A percentile compares a stretch with the other conserved stretches of the same genome.
phyloP scores from a whole-genome alignment of 2,113 vertebrate species.

The Xiphophorus maculatus region DNA sequence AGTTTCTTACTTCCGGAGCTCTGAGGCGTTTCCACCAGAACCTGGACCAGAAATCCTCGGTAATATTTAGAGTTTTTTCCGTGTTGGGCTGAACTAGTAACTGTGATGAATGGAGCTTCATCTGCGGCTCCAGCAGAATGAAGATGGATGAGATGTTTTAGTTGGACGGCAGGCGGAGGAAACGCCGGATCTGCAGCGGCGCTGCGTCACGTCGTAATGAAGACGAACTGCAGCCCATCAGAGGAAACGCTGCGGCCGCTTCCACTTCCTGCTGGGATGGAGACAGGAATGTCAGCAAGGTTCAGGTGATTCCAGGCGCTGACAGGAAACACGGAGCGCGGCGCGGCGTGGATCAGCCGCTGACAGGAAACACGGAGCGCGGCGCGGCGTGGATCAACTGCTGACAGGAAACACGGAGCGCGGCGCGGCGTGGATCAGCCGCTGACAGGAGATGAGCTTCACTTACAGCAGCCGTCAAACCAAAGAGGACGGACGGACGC shows the following conservation, averaged over 20 bases:
- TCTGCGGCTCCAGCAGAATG: not conserved
- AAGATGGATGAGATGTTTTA: not conserved
- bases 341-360: not conserved
- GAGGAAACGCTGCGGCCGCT: not conserved
- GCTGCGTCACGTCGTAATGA: not conserved
- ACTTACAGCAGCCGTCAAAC: not conserved
- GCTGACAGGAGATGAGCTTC: not conserved
- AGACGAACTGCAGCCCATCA: not conserved
- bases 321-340: not conserved
- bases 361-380: not conserved
- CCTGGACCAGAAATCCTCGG: no score
- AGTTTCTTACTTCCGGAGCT: no score
- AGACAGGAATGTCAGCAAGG: not conserved
- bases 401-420: no score
- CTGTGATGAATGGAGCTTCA: not conserved
- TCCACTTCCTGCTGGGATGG: not conserved
- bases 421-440: not conserved
- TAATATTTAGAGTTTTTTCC: no score
- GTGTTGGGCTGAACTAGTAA: no score
- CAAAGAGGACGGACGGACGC: slow-evolving; percentile 1
- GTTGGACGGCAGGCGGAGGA: not conserved
- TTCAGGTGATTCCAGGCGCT: not conserved
- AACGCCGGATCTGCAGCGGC: not conserved
- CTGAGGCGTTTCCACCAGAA: no score
- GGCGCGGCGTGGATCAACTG: not conserved